These are phyloP conservation scores for Drosophila villosipedis DNA, from an alignment of 2,888 invertebrate species.

Conservation along the genomic window DNA sequence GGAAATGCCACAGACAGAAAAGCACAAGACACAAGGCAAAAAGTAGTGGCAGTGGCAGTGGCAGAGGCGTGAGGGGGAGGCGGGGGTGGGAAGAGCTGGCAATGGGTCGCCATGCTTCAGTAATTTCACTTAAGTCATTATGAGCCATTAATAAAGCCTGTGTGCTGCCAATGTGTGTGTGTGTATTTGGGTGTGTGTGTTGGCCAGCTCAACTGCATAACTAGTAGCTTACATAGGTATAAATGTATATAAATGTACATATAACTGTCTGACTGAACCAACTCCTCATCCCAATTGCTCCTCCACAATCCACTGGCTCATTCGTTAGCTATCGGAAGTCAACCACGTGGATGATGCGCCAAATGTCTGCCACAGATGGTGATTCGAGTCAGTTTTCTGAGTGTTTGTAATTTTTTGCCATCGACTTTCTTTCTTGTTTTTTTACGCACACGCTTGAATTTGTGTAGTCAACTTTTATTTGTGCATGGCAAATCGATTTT, in stretches of 20 bases:
- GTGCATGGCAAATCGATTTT: conserved; percentile 42
- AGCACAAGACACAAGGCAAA: conserved; percentile 10
- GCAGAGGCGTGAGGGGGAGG: not conserved
- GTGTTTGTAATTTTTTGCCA: conserved; percentile 6
- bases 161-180: not conserved
- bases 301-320: conserved; percentile 5
- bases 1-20: conserved; percentile 50
- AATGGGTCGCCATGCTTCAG: conserved; percentile 77
- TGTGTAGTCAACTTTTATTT: conserved; percentile 28
- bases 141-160: conserved; percentile 79
- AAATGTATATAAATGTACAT: conserved; percentile 46
- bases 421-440: not conserved
- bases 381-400: conserved; percentile 11
- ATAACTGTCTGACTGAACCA: conserved; percentile 5
- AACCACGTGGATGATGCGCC: conserved; percentile 40
- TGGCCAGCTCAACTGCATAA: conserved; percentile 8
- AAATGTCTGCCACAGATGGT: conserved; percentile 39
- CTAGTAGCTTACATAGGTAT: conserved; percentile 40
- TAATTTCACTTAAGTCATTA: conserved; percentile 83
- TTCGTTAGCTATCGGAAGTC: conserved; percentile 36
- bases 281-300: not conserved
- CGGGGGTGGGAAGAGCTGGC: conserved; percentile 3
- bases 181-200: not conserved
- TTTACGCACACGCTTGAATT: conserved; percentile 11
- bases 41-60: not conserved